Percentiles rank a stretch among this genome's conserved stretches.
These are phyloP conservation scores for Lophotriccus pileatus DNA, from an alignment of 2,797 vertebrate species.

Conservation along the genomic window DNA sequence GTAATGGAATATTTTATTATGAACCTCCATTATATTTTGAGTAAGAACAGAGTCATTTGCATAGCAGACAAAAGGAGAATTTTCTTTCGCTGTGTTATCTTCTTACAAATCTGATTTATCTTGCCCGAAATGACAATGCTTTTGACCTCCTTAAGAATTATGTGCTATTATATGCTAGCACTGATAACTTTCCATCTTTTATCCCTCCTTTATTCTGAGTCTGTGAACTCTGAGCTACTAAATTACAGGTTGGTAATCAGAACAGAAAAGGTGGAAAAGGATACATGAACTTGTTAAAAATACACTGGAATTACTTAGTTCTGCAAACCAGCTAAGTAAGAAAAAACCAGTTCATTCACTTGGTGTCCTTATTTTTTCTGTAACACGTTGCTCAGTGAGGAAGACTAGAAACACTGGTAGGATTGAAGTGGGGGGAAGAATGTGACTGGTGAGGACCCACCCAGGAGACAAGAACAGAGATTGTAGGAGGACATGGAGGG, in stretches of 20 bases:
- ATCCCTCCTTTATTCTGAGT: background rate
- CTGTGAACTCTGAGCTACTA: background rate
- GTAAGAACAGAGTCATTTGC: background rate
- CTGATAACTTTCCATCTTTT: background rate
- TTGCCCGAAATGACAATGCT: background rate
- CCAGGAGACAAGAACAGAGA: background rate
- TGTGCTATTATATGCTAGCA: background rate
- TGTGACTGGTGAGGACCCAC: too few species aligned
- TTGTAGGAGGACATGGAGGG: accelerated
- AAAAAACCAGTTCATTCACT: background rate
- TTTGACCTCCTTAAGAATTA: background rate
- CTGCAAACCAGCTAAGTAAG: background rate
- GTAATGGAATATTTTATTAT: background rate
- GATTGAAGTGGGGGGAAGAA: background rate
- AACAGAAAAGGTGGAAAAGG: background rate
- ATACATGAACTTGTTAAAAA: background rate
- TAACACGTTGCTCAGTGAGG: background rate
- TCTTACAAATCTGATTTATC: background rate
- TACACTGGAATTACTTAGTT: background rate
- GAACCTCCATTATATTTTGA: background rate
- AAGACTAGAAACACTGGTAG: background rate
- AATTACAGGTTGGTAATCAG: background rate
- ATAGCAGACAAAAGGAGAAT: background rate
- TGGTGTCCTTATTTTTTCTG: background rate
- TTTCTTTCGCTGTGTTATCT: background rate